Percentiles rank a stretch among this genome's conserved stretches.
Conservation (phyloP, 2,888 invertebrate species). For the Brenthis ino region DNA sequence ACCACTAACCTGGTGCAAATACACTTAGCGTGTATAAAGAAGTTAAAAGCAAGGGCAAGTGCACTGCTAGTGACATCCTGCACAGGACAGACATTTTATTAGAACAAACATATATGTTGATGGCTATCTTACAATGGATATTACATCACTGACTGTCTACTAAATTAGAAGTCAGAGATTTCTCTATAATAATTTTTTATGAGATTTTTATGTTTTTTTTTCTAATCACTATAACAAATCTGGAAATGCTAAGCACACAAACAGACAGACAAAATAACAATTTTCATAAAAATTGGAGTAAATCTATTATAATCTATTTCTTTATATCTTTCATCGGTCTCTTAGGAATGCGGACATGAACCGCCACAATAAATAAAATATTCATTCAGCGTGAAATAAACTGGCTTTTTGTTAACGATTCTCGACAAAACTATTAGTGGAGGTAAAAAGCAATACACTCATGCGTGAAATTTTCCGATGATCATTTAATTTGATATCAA, state of each 20-base stretch:
- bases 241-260: too few species aligned
- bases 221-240: too few species aligned
- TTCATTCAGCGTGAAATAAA: slow-evolving; percentile 17
- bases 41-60: slow-evolving; percentile 3
- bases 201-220: too few species aligned
- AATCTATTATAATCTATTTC: too few species aligned
- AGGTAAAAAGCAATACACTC: neutral
- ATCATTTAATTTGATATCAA: slow-evolving; percentile 1
- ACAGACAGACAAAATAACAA: too few species aligned
- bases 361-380: slow-evolving; percentile 6
- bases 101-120: neutral
- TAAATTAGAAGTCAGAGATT: neutral
- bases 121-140: neutral
- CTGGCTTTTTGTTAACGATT: slow-evolving; percentile 2
- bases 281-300: too few species aligned
- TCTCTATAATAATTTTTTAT: too few species aligned
- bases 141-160: neutral
- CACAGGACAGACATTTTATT: neutral
- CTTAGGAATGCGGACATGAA: slow-evolving; percentile 1
- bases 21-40: slow-evolving; percentile 17
- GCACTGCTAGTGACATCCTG: neutral
- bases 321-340: too few species aligned
- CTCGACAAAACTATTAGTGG: slow-evolving; percentile 17
- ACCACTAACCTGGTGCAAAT: slow-evolving; percentile 9
- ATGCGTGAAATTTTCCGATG: slow-evolving; percentile 16